Percentiles rank a stretch among this genome's conserved stretches.
Conservation (phyloP, 2,113 vertebrate species). For the Ailuropoda melanoleuca region DNA sequence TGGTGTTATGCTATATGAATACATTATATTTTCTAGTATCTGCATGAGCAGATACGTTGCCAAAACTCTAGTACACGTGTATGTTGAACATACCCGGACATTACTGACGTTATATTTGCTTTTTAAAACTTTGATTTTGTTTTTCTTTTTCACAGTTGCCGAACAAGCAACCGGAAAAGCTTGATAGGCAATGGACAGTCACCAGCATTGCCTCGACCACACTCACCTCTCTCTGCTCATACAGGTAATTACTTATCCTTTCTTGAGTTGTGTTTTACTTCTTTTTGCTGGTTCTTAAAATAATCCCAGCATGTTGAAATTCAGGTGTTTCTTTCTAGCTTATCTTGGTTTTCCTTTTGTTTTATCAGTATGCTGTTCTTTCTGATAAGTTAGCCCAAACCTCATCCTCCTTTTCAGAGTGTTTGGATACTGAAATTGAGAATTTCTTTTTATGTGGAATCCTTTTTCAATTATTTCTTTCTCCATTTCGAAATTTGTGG, state of each 20-base stretch:
- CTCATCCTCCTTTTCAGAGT: neutral
- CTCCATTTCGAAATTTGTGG: neutral
- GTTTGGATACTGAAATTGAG: neutral
- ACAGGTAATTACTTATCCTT: constrained; percentile 86
- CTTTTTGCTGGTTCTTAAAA: neutral
- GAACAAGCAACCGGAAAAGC: constrained; percentile 97
- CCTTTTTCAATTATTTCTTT: neutral
- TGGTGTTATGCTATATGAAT: constrained; percentile 48
- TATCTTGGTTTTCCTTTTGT: neutral
- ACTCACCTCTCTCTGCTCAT: constrained; percentile 96
- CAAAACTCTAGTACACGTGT: neutral
- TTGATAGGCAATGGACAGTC: constrained; percentile 96
- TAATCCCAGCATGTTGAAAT: neutral
- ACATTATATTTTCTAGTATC: constrained; percentile 19
- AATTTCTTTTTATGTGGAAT: neutral
- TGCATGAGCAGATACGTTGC: neutral
- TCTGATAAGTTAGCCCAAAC: neutral
- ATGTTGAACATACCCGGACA: neutral
- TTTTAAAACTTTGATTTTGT: constrained; percentile 46
- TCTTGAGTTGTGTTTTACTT: neutral
- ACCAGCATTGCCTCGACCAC: constrained; percentile 93
- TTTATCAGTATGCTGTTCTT: neutral
- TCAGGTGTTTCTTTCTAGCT: neutral
- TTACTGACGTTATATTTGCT: neutral
- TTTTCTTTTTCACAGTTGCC: constrained; percentile 88